Evolutionary conservation across 2,113 vertebrate genomes (phyloP), one percentile per base, ranked within the genome.

Genomic region (Illadopsis cleaveri): DNA sequence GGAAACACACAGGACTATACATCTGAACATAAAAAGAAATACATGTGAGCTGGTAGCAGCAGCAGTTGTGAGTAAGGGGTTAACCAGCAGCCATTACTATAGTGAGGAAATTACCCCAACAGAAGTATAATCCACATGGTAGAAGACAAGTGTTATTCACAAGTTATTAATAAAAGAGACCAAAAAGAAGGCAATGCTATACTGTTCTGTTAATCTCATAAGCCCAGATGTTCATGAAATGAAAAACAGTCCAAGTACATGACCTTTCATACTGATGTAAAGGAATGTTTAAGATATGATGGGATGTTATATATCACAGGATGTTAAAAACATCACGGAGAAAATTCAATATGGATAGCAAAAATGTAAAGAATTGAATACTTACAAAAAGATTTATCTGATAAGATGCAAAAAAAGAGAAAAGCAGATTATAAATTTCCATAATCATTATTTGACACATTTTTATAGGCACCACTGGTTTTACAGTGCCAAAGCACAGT

Each of bases 151-250:
- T 98, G 94, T 92, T 97, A 98, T 98, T 98, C 97, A 96, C 96
- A 97, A 97, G 96, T 97, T 98, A 98, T 98, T 97, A 97, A 94
- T 97, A 97, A 97, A 97, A 97, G 91, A 97, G 95, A 97, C 93
- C 94, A 95, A 95, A 96, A 97, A 95, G 96, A 97, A 96, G 94
- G 97, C 95, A 96, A 94, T 57, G 84, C 93, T 89, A 76, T 85
- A 95, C 89, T 80, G 89, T 93, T 94, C 98, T 96, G 89, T 97
- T 98, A 97, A 98, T 98, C 98, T 97, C 97, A 97, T 98, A 97
- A 98, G 89, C 97, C 97, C 98, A 98, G 98, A 98, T 98, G 97
- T 98, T 98, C 88, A 0, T 89, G 94, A 98, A 98, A 98, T 97
- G 95, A 98, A 97, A 98, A 98, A 95, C 98, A 98, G 98, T 90